Conservation (phyloP, 2,113 vertebrate species). For the Hepsetus odoe region DNA sequence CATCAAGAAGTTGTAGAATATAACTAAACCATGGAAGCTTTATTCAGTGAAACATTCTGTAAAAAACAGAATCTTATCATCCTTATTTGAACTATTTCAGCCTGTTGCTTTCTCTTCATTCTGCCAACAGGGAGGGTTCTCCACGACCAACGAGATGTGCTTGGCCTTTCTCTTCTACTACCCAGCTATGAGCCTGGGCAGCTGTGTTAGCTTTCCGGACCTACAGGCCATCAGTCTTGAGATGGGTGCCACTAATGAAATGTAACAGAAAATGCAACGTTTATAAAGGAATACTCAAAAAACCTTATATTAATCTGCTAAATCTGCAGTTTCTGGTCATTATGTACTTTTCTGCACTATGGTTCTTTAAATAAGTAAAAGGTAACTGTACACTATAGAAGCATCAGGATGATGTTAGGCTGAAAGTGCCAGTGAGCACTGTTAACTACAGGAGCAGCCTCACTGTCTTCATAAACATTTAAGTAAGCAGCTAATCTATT, state of each 20-base stretch:
- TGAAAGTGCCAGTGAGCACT: too few relatives aligned
- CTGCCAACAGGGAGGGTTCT: constrained; percentile 74
- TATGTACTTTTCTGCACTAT: too few relatives aligned
- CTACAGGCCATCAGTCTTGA: constrained; percentile 20
- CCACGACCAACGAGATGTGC: constrained; percentile 82
- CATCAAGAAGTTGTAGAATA: not conserved
- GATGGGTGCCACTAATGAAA: constrained; percentile 26
- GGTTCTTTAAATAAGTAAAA: too few relatives aligned
- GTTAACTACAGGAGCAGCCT: not conserved
- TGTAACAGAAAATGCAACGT: too few relatives aligned
- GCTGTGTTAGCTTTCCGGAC: constrained; percentile 74
- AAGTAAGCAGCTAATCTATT: not conserved
- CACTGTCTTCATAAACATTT: not conserved
- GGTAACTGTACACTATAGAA: too few relatives aligned
- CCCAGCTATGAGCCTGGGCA: constrained; percentile 71
- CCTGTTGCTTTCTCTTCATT: not conserved
- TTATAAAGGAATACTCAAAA: too few relatives aligned
- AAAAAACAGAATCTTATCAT: not conserved
- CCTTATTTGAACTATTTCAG: not conserved
- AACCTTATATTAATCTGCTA: too few relatives aligned
- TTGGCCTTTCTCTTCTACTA: constrained; percentile 82
- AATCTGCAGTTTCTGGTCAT: too few relatives aligned
- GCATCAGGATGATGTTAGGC: too few relatives aligned
- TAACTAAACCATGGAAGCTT: not conserved
- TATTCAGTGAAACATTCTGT: not conserved